These are phyloP conservation scores for Gasterosteus aculeatus DNA, from an alignment of 2,113 vertebrate genomes.

Conservation along the genomic window DNA sequence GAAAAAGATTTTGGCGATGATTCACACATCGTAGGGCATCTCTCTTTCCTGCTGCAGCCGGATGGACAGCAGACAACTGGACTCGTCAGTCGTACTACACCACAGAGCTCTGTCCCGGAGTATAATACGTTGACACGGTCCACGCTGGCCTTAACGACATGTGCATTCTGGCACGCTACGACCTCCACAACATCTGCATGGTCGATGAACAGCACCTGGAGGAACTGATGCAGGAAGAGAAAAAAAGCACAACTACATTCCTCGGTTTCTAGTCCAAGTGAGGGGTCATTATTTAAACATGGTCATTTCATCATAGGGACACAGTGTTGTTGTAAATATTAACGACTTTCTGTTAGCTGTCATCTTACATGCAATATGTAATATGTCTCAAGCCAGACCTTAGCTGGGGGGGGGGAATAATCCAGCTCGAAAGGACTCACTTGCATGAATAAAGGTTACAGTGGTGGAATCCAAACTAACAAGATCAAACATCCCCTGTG, in stretches of 20 bases:
- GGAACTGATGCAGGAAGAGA: background rate
- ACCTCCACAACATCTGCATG: background rate
- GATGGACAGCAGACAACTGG: background rate
- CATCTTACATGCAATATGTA: background rate
- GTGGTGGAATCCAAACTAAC: conserved; percentile 17
- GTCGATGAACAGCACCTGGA: background rate
- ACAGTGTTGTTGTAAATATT: too few relatives aligned
- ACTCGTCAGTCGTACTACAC: too few relatives aligned
- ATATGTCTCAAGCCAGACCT: background rate
- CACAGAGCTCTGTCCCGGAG: background rate
- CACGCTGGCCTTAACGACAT: background rate
- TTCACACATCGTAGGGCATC: background rate
- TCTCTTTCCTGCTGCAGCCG: background rate
- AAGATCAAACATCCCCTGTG: conserved; percentile 12
- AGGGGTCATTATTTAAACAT: background rate
- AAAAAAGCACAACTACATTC: background rate
- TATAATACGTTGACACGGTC: background rate
- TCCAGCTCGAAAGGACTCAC: conserved; percentile 7
- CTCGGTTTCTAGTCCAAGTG: background rate
- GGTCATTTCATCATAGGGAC: background rate
- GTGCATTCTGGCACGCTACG: background rate
- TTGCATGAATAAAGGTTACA: conserved; percentile 23
- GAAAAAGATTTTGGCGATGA: background rate
- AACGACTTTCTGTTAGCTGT: background rate
- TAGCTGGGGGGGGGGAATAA: background rate